Evolutionary conservation across 1,140 invertebrate genomes (phyloP), one percentile per base, ranked within the genome.

Genomic region (Melipona quadrifasciata): DNA sequence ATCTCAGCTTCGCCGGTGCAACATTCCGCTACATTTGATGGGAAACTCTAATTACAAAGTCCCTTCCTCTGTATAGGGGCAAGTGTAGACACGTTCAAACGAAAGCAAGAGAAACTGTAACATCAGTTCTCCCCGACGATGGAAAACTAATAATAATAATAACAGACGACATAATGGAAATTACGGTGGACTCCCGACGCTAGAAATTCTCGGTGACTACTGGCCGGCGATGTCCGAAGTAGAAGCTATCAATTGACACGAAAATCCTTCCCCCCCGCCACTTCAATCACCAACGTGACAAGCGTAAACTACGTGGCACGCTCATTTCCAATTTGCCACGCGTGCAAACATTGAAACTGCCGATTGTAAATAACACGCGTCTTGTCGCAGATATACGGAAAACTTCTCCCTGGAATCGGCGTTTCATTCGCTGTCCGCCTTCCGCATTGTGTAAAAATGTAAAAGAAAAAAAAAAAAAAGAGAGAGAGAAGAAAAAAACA

Each of bases 321-420:
- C 64, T 83, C 75, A 68, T 78, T 77, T 83, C 34, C 74, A 83
- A 83, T 83, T 78, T 77, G 53, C 24, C 55, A 70, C 12, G 21
- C 65, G 19, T 16, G 53, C 47, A 53, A 24, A 58, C 64, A 64
- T 24, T 21, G n/a, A 57, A 78, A 71, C 27, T 19, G n/a, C 24
- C 27, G 17, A 24, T 58, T n/a, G 12, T 70, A 78, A 77, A 77
- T 68, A 58, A 34, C 74, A 77, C 53, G 19, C 24, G 57, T 19
- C 67, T 19, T 27, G n/a, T n/a, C 17, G 14, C 47, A 14, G 11
- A 24, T 27, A 47, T 47, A 47, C 21, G 10, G n/a, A n/a, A 12
- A 19, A 53, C 31, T 67, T 67, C 31, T 14, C 3, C n/a, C 53
- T 2, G 53, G 53, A 51, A 67, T 78, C 27, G 39, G 39, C n/a